A percentile compares a stretch with the other conserved stretches of the same genome.
Evolutionary conservation across 2,113 vertebrate genomes (phyloP).

Genomic region (Accipiter virgatus): DNA sequence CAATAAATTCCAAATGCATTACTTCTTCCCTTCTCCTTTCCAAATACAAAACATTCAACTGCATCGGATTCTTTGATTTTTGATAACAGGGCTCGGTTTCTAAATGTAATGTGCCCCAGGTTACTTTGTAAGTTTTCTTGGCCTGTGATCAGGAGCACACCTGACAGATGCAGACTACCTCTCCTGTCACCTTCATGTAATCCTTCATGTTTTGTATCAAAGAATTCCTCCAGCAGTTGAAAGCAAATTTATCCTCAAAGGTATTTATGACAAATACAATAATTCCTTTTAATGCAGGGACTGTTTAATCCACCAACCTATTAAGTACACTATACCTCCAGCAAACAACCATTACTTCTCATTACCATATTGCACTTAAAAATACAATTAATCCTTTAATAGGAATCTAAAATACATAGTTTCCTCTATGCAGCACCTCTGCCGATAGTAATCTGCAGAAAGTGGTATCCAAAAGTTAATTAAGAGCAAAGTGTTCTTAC

Average conservation of each 20-base stretch:
- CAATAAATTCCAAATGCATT: constrained; percentile 36
- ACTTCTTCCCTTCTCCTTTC: constrained; percentile 34
- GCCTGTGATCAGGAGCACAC: constrained; percentile 74
- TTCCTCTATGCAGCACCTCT: constrained; percentile 51
- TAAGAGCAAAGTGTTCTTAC: constrained; percentile 22
- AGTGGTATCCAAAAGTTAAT: constrained; percentile 36
- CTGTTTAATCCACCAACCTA: constrained; percentile 66
- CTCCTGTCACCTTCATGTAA: constrained; percentile 70
- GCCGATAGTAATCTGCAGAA: constrained; percentile 18
- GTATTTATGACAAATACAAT: constrained; percentile 77
- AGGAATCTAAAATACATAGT: constrained; percentile 29
- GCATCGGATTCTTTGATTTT: constrained; percentile 66
- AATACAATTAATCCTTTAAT: constrained; percentile 70
- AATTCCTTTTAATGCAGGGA: constrained; percentile 68
- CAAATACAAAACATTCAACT: constrained; percentile 57
- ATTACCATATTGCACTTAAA: constrained; percentile 65
- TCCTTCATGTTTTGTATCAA: constrained; percentile 74
- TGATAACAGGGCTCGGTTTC: constrained; percentile 66
- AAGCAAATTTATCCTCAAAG: constrained; percentile 71
- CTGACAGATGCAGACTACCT: constrained; percentile 78
- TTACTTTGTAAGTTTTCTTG: constrained; percentile 71
- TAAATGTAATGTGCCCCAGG: constrained; percentile 71
- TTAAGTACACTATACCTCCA: constrained; percentile 54
- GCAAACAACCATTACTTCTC: constrained; percentile 55
- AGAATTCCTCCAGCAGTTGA: constrained; percentile 68